A percentile compares a stretch with the other conserved stretches of the same genome.
Evolutionary conservation across 1,140 invertebrate species (phyloP).

Genomic region (Antheraea pernyi): DNA sequence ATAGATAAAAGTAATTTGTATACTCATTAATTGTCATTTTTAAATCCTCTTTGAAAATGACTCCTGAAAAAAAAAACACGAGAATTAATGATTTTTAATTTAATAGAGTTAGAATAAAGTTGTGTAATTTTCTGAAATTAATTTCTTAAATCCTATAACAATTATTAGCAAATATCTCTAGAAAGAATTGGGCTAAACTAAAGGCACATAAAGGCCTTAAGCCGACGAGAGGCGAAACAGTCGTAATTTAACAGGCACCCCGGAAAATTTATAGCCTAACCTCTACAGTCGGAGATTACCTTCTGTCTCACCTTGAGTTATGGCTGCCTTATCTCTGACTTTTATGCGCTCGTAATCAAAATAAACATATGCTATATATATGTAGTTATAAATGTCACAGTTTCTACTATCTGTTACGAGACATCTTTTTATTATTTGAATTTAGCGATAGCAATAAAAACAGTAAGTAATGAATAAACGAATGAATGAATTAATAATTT

Average conservation of each 20-base stretch:
- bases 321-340: conserved; percentile 15
- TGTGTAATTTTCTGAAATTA: background rate
- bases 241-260: conserved; percentile 15
- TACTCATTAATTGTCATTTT: too few species aligned
- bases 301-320: conserved; percentile 21
- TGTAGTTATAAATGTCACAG: background rate
- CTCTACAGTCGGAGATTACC: conserved; percentile 14
- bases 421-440: too few species aligned
- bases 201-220: background rate
- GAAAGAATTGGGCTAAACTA: background rate
- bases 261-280: conserved; percentile 21
- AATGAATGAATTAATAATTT: too few species aligned
- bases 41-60: too few species aligned
- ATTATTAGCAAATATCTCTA: background rate
- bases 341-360: conserved; percentile 19
- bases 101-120: too few species aligned
- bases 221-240: background rate
- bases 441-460: too few species aligned
- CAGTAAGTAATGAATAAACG: too few species aligned
- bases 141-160: background rate
- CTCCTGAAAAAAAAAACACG: too few species aligned
- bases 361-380: background rate
- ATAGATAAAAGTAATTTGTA: too few species aligned
- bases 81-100: too few species aligned
- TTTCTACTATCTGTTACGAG: background rate